A percentile compares a stretch with the other conserved stretches of the same genome.
Evolutionary conservation across 2,888 invertebrate genomes (phyloP).

Genomic region (Melanophora roralis): DNA sequence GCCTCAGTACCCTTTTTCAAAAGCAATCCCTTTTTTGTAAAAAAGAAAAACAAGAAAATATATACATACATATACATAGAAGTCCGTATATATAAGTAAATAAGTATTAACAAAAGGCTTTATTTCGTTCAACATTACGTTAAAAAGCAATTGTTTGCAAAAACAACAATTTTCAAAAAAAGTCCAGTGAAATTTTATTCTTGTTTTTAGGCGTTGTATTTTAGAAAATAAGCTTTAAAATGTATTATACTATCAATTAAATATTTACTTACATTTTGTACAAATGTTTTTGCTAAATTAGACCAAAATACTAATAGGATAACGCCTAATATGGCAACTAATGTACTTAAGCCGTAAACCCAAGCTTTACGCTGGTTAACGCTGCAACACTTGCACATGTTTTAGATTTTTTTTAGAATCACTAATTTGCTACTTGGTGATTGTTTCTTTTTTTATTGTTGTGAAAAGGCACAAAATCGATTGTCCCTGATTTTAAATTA

Average conservation of each 20-base stretch:
- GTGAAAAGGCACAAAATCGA: background rate
- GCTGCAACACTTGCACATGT: conserved; percentile 74
- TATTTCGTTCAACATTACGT: no score
- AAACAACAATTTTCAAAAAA: no score
- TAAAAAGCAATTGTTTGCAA: no score
- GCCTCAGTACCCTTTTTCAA: conserved; percentile 81
- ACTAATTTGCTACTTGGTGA: no score
- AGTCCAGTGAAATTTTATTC: no score
- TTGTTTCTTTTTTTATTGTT: no score
- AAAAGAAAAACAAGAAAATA: background rate
- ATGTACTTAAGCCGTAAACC: conserved; percentile 74
- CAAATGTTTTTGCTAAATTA: conserved; percentile 66
- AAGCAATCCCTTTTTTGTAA: conserved; percentile 80
- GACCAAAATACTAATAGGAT: conserved; percentile 73
- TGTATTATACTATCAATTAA: background rate
- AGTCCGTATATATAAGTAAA: background rate
- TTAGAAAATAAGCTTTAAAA: no score
- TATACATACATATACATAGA: no score
- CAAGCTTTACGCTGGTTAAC: conserved; percentile 74
- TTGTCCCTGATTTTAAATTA: background rate
- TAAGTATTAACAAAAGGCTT: no score
- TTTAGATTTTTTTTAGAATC: conserved; percentile 23
- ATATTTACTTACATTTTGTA: conserved; percentile 72
- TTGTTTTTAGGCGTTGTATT: no score
- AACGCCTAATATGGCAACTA: conserved; percentile 70